Evolutionary conservation across 2,797 vertebrate genomes (phyloP).

Genomic region (Neopelma chrysocephalum): DNA sequence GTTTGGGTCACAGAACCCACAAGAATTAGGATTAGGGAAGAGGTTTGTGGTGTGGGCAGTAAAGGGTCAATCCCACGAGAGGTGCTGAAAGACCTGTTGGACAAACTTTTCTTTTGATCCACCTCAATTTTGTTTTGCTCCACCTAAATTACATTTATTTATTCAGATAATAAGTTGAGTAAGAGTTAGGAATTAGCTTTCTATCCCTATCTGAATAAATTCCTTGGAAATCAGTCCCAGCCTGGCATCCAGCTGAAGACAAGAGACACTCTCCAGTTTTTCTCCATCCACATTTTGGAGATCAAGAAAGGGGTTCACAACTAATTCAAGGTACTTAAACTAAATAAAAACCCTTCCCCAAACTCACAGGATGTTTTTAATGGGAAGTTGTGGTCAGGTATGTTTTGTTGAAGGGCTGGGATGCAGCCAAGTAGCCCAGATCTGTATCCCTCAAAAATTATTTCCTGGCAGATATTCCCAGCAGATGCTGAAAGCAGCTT

Average conservation of each 20-base stretch:
- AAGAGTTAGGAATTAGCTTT: not conserved
- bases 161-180: not conserved
- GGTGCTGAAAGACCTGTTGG: not conserved
- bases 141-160: not conserved
- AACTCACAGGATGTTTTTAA: not conserved
- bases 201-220: not conserved
- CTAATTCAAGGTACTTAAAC: not conserved
- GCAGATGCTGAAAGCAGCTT: not conserved
- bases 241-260: not conserved
- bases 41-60: not conserved
- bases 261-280: not conserved
- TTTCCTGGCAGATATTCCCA: not conserved
- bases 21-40: not conserved
- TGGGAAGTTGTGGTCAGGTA: not conserved
- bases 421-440: not conserved
- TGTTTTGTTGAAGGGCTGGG: not conserved
- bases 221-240: not conserved
- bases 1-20: not conserved
- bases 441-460: not conserved
- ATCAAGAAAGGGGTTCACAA: not conserved
- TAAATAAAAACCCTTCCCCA: not conserved
- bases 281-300: not conserved
- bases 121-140: not conserved
- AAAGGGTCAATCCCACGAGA: not conserved
- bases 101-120: not conserved